Conservation (phyloP, 2,113 vertebrate genomes). For the Vicugna pacos region DNA sequence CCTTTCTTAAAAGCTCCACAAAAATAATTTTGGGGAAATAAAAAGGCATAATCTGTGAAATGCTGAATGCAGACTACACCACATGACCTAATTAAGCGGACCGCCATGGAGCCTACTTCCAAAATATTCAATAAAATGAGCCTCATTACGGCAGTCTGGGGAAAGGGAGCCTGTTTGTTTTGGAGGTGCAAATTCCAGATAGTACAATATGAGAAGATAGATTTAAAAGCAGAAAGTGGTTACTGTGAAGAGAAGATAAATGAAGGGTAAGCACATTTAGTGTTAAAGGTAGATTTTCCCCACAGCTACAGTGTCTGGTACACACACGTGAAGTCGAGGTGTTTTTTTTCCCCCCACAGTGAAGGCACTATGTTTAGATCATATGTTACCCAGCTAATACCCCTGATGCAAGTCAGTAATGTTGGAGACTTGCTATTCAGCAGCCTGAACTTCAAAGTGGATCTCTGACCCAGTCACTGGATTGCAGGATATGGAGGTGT, state of each 20-base stretch:
- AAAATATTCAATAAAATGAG: slow-evolving; percentile 42
- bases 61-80: slow-evolving; percentile 35
- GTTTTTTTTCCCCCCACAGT: too few species aligned
- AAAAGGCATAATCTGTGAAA: slow-evolving; percentile 54
- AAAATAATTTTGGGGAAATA: slow-evolving; percentile 68
- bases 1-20: slow-evolving; percentile 62
- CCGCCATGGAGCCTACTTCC: neutral
- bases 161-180: neutral
- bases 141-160: neutral
- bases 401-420: neutral
- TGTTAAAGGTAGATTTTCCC: neutral
- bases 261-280: neutral
- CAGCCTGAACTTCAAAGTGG: neutral
- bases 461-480: too few species aligned
- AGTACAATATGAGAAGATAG: neutral
- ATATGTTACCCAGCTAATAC: neutral
- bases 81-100: slow-evolving; percentile 40
- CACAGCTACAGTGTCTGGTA: neutral
- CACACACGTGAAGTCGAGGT: neutral
- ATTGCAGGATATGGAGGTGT: neutral
- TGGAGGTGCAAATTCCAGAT: neutral
- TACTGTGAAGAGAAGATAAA: neutral
- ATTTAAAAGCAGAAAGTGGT: neutral
- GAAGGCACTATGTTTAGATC: neutral
- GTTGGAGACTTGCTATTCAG: neutral